Evolutionary conservation across 2,113 vertebrate species (phyloP).

Genomic region (Oryzias javanicus): DNA sequence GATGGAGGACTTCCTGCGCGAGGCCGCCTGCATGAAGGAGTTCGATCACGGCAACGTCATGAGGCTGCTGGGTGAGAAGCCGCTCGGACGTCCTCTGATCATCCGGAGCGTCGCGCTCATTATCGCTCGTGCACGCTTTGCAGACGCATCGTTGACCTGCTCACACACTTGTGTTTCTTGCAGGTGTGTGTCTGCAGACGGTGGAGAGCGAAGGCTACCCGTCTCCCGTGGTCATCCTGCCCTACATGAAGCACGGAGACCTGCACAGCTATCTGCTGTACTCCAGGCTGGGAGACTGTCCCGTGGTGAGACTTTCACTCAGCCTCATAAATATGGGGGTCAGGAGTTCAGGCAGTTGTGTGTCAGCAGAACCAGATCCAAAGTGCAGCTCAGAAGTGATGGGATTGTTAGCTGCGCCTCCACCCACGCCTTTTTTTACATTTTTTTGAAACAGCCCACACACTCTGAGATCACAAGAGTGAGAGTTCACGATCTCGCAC

Average conservation of each 20-base stretch:
- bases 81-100: background rate
- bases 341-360: constrained; percentile 14
- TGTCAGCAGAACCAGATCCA: constrained; percentile 43
- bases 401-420: constrained; percentile 14
- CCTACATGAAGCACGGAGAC: constrained; percentile 93
- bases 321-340: constrained; percentile 13
- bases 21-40: constrained; percentile 93
- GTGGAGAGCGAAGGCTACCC: constrained; percentile 90
- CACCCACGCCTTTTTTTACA: background rate
- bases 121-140: background rate
- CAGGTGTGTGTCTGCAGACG: constrained; percentile 91
- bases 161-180: constrained; percentile 5
- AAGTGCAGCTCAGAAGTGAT: constrained; percentile 31
- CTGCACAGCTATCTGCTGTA: constrained; percentile 93
- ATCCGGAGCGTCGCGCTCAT: background rate
- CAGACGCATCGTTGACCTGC: no score
- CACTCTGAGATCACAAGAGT: constrained; percentile 26
- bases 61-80: constrained; percentile 84
- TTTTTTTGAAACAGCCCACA: background rate
- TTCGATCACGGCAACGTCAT: constrained; percentile 93
- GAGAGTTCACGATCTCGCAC: background rate
- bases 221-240: constrained; percentile 89
- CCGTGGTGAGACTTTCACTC: constrained; percentile 76
- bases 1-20: constrained; percentile 91
- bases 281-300: constrained; percentile 86